Evolutionary conservation across 2,797 vertebrate species (phyloP).

Genomic region (Enteromius mattozi): DNA sequence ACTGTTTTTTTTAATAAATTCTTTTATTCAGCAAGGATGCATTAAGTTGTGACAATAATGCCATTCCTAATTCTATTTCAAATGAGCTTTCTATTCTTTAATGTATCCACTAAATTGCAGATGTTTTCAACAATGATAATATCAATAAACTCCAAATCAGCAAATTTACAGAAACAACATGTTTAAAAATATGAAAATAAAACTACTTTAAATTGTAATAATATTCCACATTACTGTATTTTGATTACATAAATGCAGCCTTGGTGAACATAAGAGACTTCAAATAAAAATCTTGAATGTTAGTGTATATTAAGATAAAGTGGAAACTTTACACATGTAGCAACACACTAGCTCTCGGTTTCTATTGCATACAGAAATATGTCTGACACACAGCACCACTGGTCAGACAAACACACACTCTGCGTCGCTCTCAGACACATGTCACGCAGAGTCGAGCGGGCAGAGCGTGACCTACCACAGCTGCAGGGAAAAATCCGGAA

Average conservation of each 20-base stretch:
- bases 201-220: neutral
- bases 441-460: constrained; percentile 25
- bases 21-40: neutral
- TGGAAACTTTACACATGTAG: neutral
- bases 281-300: neutral
- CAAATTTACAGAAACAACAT: neutral
- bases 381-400: neutral
- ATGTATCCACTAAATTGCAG: neutral
- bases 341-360: neutral
- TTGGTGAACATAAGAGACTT: neutral
- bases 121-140: neutral
- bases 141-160: neutral
- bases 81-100: neutral
- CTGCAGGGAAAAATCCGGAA: constrained; percentile 49
- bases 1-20: neutral
- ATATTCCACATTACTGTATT: neutral
- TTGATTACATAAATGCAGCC: neutral
- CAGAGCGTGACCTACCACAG: constrained; percentile 57
- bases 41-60: neutral
- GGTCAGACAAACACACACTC: neutral
- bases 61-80: neutral
- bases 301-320: constrained; percentile 6
- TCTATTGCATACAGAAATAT: constrained; percentile 6
- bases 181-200: neutral
- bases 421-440: neutral